These are phyloP conservation scores for Rhynchotus rufescens DNA, from an alignment of 2,797 vertebrate species.

Conservation along the genomic window DNA sequence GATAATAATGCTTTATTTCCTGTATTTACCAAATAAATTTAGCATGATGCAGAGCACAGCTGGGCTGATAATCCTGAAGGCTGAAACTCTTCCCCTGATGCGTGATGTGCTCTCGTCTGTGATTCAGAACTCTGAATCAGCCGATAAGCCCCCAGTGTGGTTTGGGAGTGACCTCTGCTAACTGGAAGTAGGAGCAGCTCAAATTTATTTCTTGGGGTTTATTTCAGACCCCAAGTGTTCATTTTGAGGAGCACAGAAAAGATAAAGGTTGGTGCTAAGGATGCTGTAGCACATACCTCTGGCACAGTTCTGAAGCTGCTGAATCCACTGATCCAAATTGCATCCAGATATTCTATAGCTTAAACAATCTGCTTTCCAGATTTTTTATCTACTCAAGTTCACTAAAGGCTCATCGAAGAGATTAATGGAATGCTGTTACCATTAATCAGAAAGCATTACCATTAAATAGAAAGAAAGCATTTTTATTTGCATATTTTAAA, in stretches of 20 bases:
- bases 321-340: neutral
- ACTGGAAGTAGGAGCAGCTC: neutral
- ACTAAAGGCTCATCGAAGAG: neutral
- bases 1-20: neutral
- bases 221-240: neutral
- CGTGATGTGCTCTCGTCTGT: neutral
- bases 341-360: neutral
- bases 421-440: neutral
- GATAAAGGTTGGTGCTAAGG: neutral
- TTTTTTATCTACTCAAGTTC: neutral
- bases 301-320: neutral
- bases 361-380: neutral
- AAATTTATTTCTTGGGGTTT: too few relatives aligned
- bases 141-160: neutral
- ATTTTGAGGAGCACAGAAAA: neutral
- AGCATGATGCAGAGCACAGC: neutral
- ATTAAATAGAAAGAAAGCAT: neutral
- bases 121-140: neutral
- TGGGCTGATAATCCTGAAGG: neutral
- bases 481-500: neutral
- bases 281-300: rapidly evolving
- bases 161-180: neutral
- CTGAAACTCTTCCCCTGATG: neutral
- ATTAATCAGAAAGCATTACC: neutral
- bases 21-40: neutral